Evolutionary conservation across 30 jellyfish, hydroid and myxozoan species (phyloP).

Genomic region (Cassiopea xamachana): DNA sequence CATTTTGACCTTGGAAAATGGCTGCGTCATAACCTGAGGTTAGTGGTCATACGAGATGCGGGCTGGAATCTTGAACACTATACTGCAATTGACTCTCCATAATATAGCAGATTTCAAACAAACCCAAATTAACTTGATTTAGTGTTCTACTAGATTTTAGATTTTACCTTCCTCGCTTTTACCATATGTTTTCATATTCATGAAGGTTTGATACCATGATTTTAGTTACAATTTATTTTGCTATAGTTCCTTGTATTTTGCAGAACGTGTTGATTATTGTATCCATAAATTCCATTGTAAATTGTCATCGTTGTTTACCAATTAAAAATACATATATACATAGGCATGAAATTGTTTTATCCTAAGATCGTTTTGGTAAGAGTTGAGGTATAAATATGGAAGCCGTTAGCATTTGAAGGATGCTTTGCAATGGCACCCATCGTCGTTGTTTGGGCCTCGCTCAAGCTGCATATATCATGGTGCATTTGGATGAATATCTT

Average conservation of each 20-base stretch:
- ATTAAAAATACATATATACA: conserved; percentile 2
- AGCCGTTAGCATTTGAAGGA: background rate
- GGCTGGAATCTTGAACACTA: background rate
- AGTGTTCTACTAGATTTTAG: background rate
- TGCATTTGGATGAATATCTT: background rate
- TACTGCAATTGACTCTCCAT: background rate
- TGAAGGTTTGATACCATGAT: conserved; percentile 39
- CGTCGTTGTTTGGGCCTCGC: background rate
- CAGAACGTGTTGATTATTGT: conserved; percentile 9
- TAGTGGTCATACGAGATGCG: background rate
- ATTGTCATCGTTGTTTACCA: background rate
- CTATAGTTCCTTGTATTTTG: background rate
- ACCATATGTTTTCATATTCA: background rate
- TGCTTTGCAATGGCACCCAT: background rate
- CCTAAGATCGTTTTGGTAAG: background rate
- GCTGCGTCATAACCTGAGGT: background rate
- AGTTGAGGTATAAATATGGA: background rate
- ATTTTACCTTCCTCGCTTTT: conserved; percentile 1
- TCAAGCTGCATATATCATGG: background rate
- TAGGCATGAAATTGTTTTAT: background rate
- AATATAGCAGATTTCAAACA: background rate
- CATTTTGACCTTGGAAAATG: background rate
- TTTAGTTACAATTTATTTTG: conserved; percentile 24
- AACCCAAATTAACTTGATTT: background rate
- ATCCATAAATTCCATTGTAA: conserved; percentile 1